Evolutionary conservation across 2,113 vertebrate species (phyloP), one percentile per base, ranked within the genome.

Genomic region (Tiliqua scincoides): DNA sequence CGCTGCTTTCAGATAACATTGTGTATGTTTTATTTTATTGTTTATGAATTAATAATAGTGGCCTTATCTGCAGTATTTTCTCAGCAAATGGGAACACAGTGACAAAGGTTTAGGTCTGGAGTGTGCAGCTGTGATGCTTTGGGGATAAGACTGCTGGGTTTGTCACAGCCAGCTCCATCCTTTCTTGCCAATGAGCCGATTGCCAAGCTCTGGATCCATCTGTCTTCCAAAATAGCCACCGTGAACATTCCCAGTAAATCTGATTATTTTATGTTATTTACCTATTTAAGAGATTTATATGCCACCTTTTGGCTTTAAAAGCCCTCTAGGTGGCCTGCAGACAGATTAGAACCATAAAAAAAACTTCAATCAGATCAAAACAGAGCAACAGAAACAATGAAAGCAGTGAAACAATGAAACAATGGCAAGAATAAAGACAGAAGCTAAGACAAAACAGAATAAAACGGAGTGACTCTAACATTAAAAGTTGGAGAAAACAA

Each of bases 1-100:
- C 30, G 73, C 11, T 83, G 78, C 3, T 83, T 91, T 88, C 79
- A 82, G 32, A 85, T 85, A 89, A 79, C 73, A 78, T 32, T 83
- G 37, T 63, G 61, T 72, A 40, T 67, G 12, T 85, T 90, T 84
- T 65, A 21, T 83, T 86, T 48, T 88, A n/a, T 71, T 89, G 12
- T 86, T 74, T 87, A 1, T 52, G 85, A 86, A 79, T 68, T 89
- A 81, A 32, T 79, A 83, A 70, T 70, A 68, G 5, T 3, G 68
- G 35, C 9, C 1, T 0, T 79, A 52, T 15, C 30, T 9, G 35
- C 59, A 11, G 14, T 32, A 84, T 21, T 30, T 85, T 37, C 17
- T 85, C 73, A 68, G 18, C 4, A 61, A 84, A 43, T 65, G 5
- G 6, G 5, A 82, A 81, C 52, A 82, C n/a, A 0, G 0, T 87